Base-by-base conservation (phyloP, 2,888 invertebrate genomes). In the Cerastis rubricosa region DNA sequence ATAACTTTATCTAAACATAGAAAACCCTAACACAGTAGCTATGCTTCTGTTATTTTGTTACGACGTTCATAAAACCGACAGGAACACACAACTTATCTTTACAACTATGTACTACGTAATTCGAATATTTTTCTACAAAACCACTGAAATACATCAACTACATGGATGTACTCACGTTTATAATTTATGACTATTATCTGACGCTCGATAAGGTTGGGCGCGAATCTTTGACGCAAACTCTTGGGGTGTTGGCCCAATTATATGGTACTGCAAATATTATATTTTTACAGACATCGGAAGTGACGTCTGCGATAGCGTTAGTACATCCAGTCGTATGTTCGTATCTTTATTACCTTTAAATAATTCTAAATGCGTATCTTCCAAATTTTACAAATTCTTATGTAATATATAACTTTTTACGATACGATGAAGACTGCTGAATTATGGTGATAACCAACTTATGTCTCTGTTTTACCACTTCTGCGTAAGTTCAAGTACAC, bases 281-380 rank as follows among this genome's bases (percentile, higher is more conserved):
- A 64, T 77, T 83, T 85, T 84, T 80, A 66, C 66, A 74, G 73
- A 79, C 70, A 83, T 89, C 83, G 88, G 89, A 90, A 88, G 85
- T 88, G 78, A 86, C 83, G 82, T 76, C 29, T 59, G 51, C 11
- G 67, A 74, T 80, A 70, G 54, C 57, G 54, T 54, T 35, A 64
- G 69, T 76, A n/a, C 67, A 47, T 67, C 61, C 59, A 73, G 73
- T 73, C 43, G 68, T 66, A 11, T 57, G 35, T 29, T n/a, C 43
- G 11, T 64, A 51, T 65, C 64, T 83, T 80, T 82, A 69, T 65
- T 51, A 40, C 45, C 25, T 35, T 35, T 0, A 47, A 40, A 47
- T 17, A 40, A 61, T 9, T 40, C 17, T 47, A 51, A 54, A 17
- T 40, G 54, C 7, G 7, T 35, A 22, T 59, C 22, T 59, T 25